These are phyloP conservation scores for Tragelaphus imberbis DNA, from an alignment of 2,113 vertebrate genomes.

Conservation along the genomic window DNA sequence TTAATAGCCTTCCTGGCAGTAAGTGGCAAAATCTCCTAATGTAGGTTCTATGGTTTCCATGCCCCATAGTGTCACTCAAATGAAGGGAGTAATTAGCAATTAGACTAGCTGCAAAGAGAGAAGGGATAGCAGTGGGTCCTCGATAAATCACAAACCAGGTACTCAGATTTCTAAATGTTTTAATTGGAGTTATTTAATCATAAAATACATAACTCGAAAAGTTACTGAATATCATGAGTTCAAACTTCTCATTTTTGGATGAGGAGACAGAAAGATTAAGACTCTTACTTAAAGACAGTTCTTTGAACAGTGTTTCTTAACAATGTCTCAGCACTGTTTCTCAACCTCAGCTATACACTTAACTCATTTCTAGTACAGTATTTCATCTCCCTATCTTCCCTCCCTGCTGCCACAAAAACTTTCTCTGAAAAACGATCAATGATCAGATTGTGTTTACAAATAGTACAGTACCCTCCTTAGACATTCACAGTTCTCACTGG, in stretches of 20 bases:
- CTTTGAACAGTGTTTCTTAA: not conserved
- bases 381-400: too few relatives aligned
- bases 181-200: constrained; percentile 13
- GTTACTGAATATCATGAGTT: not conserved
- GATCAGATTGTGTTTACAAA: not conserved
- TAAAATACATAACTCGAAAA: not conserved
- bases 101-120: not conserved
- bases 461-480: not conserved
- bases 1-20: constrained; percentile 18
- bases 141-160: constrained; percentile 27
- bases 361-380: not conserved
- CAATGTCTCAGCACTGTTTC: not conserved
- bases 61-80: not conserved
- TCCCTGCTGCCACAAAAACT: not conserved
- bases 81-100: constrained; percentile 33
- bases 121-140: not conserved
- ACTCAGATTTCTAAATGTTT: constrained; percentile 33
- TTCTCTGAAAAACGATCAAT: not conserved
- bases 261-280: not conserved
- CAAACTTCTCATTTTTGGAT: not conserved
- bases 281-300: not conserved
- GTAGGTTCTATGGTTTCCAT: constrained; percentile 11
- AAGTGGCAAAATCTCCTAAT: constrained; percentile 29
- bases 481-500: not conserved
- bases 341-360: not conserved